A percentile compares a stretch with the other conserved stretches of the same genome.
Evolutionary conservation across 2,113 vertebrate species (phyloP).

Genomic region (Gymnorhina tibicen): DNA sequence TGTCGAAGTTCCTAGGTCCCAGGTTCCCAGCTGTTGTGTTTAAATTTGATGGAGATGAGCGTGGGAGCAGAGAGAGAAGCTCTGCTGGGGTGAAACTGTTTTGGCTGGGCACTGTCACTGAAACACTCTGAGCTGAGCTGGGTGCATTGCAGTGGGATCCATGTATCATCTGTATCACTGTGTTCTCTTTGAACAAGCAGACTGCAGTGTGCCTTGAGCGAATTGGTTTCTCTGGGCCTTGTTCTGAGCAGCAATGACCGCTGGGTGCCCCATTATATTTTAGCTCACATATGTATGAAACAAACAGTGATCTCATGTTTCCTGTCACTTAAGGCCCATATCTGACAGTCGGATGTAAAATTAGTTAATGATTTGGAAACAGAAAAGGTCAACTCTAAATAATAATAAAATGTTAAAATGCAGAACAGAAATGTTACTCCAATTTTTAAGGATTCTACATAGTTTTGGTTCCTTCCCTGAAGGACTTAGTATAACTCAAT

Average conservation of each 20-base stretch:
- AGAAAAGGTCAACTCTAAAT: constrained; percentile 83
- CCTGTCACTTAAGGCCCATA: background rate
- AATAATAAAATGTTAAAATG: constrained; percentile 74
- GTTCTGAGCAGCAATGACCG: constrained; percentile 37
- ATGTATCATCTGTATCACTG: background rate
- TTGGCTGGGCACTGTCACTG: background rate
- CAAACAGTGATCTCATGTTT: background rate
- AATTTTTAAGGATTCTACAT: constrained; percentile 73
- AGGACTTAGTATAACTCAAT: constrained; percentile 65
- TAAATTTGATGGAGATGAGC: background rate
- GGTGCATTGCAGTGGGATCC: background rate
- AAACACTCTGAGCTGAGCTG: background rate
- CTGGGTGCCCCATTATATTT: background rate
- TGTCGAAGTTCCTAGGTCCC: background rate
- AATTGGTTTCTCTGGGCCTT: constrained; percentile 28
- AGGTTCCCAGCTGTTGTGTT: background rate
- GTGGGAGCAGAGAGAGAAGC: background rate
- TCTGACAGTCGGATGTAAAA: constrained; percentile 64
- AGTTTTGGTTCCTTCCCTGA: constrained; percentile 69
- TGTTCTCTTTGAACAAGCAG: constrained; percentile 13
- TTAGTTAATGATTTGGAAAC: constrained; percentile 66
- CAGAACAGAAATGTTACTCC: constrained; percentile 67
- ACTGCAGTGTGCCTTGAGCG: background rate
- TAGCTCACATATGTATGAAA: background rate
- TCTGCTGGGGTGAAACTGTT: background rate